phyloP scores from a whole-genome alignment of 30 jellyfish, hydroid and myxozoan species.

The Hydractinia echinata region DNA sequence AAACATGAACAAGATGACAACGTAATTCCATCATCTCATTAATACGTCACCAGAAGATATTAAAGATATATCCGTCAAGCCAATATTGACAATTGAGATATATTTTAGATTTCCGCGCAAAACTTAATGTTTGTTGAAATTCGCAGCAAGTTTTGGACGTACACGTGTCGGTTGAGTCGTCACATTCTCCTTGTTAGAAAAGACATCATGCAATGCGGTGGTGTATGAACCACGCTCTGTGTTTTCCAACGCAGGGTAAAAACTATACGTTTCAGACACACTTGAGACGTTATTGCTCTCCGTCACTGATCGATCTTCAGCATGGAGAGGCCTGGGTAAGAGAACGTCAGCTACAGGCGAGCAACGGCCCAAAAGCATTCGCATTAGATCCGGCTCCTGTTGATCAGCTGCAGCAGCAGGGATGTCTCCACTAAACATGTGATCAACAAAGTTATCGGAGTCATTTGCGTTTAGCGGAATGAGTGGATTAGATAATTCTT shows the following conservation, averaged over 20 bases:
- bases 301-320: conserved; percentile 1
- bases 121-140: not conserved
- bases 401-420: not conserved
- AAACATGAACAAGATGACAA: too few species aligned
- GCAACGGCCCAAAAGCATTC: conserved; percentile 25
- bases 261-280: conserved; percentile 16
- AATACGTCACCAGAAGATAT: not conserved
- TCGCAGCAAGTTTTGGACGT: conserved; percentile 24
- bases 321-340: not conserved
- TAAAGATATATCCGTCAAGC: conserved; percentile 1
- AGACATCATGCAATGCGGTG: not conserved
- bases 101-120: not conserved
- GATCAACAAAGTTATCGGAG: conserved; percentile 15
- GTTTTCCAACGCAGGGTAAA: conserved; percentile 1
- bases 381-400: conserved; percentile 18
- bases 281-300: not conserved
- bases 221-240: conserved; percentile 1
- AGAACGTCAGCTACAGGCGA: not conserved
- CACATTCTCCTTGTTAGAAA: not conserved
- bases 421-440: conserved; percentile 13
- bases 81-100: conserved; percentile 9
- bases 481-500: not conserved
- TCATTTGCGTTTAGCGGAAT: not conserved
- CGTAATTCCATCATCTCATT: too few species aligned
- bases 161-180: not conserved